phyloP scores from a whole-genome alignment of 1,140 invertebrate genomes.

The Apis florea region DNA sequence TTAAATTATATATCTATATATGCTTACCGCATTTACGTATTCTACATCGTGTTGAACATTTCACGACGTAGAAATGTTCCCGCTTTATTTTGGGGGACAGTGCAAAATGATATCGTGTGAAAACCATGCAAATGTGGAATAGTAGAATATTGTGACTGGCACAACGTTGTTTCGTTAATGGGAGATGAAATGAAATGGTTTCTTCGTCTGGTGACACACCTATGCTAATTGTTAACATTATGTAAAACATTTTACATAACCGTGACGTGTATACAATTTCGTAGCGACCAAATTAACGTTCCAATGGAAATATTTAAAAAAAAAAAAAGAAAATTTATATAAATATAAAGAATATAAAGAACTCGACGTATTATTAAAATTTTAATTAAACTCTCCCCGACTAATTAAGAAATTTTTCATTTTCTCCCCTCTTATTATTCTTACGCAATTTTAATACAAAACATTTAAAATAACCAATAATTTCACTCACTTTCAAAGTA shows the following conservation, averaged over 20 bases:
- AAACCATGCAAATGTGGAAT: too few relatives aligned
- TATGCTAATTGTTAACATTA: not conserved
- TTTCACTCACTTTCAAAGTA: too few relatives aligned
- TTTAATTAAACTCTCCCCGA: too few relatives aligned
- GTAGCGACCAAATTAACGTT: not conserved
- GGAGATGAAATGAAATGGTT: not conserved
- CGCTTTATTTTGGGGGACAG: not conserved
- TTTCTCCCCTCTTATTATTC: too few relatives aligned
- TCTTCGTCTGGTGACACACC: not conserved
- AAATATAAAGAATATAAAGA: not conserved
- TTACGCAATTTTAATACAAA: too few relatives aligned
- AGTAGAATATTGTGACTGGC: not conserved
- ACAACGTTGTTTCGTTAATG: not conserved
- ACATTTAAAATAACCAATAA: too few relatives aligned
- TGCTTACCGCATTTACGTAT: not conserved
- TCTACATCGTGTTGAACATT: not conserved
- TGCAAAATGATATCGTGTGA: not conserved
- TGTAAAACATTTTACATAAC: not conserved
- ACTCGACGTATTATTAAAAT: not conserved
- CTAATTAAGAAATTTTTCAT: too few relatives aligned
- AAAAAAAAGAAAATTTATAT: too few relatives aligned
- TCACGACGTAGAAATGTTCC: too few relatives aligned
- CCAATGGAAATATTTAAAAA: too few relatives aligned
- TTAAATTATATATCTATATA: not conserved
- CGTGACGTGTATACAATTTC: not conserved